These are phyloP conservation scores for Aphelinus certus DNA, from an alignment of 1,140 invertebrate species.

Conservation along the genomic window DNA sequence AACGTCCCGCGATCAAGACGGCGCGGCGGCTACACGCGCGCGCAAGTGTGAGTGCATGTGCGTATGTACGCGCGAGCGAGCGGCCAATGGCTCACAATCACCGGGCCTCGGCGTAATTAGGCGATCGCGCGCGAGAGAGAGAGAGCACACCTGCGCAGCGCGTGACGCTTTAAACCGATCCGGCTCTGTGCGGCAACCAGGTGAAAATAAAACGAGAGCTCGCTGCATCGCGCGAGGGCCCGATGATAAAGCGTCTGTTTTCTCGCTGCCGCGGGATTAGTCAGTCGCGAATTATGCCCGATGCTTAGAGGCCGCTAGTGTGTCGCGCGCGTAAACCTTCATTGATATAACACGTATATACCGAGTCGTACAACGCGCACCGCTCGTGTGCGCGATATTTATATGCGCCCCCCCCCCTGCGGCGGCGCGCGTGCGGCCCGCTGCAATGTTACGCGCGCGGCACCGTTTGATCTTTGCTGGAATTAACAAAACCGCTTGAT, in stretches of 20 bases:
- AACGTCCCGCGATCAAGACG: too few species aligned
- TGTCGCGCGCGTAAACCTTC: too few species aligned
- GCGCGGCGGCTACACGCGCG: not conserved
- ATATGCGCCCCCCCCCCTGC: too few species aligned
- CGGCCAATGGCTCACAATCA: not conserved
- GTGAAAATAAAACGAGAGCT: not conserved
- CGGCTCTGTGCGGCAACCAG: not conserved
- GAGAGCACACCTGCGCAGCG: slow-evolving; percentile 6
- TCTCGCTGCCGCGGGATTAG: not conserved
- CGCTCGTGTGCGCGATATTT: too few species aligned
- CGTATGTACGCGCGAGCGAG: not conserved
- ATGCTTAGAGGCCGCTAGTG: too few species aligned
- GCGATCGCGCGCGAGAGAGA: not conserved
- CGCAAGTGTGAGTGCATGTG: not conserved
- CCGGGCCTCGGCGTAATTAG: slow-evolving; percentile 4
- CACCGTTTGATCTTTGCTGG: too few species aligned
- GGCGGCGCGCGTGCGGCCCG: too few species aligned
- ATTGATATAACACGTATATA: too few species aligned
- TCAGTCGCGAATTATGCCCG: not conserved
- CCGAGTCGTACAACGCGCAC: too few species aligned
- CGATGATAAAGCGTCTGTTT: too few species aligned
- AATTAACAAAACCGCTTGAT: too few species aligned
- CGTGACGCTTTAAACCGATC: not conserved
- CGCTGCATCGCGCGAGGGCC: not conserved
- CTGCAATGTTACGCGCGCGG: too few species aligned